A percentile compares a stretch with the other conserved stretches of the same genome.
phyloP scores from a whole-genome alignment of 2,797 vertebrate species.

The Pelobates cultripes region DNA sequence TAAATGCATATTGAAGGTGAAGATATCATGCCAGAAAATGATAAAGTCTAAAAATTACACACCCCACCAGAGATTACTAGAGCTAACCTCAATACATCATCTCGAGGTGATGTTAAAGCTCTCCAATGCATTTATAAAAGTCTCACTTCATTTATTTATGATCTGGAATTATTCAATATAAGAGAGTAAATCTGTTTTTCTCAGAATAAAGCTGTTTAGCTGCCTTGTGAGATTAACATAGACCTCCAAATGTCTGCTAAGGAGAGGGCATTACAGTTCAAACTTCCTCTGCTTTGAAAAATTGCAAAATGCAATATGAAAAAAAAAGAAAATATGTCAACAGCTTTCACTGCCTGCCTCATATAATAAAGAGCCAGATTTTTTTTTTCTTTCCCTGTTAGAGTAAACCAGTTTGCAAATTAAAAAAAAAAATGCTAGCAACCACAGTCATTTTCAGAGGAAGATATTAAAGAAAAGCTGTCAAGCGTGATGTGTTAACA shows the following conservation, averaged over 20 bases:
- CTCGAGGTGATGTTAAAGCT: neutral
- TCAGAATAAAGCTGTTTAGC: conserved; percentile 13
- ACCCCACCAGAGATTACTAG: neutral
- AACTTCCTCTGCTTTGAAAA: conserved; percentile 34
- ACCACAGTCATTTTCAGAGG: conserved; percentile 46
- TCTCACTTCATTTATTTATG: conserved; percentile 19
- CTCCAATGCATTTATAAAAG: neutral
- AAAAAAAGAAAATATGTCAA: conserved; percentile 55
- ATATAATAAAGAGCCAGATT: conserved; percentile 28
- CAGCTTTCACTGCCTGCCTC: conserved; percentile 29
- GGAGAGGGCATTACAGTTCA: conserved; percentile 65
- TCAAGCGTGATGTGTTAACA: conserved; percentile 65
- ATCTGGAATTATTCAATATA: conserved; percentile 10
- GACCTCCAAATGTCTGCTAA: conserved; percentile 54
- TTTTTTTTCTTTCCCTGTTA: conserved; percentile 10
- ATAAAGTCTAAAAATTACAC: neutral
- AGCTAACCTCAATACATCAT: neutral
- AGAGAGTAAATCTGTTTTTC: neutral
- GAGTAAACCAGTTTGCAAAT: conserved; percentile 18
- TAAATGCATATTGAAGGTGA: too few relatives aligned
- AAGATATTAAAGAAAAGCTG: conserved; percentile 66
- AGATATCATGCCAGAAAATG: too few relatives aligned
- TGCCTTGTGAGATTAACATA: conserved; percentile 29
- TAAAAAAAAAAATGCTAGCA: conserved; percentile 54
- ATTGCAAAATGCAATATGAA: conserved; percentile 53